Conservation (phyloP, 2,888 invertebrate species). For the Tipula unca region DNA sequence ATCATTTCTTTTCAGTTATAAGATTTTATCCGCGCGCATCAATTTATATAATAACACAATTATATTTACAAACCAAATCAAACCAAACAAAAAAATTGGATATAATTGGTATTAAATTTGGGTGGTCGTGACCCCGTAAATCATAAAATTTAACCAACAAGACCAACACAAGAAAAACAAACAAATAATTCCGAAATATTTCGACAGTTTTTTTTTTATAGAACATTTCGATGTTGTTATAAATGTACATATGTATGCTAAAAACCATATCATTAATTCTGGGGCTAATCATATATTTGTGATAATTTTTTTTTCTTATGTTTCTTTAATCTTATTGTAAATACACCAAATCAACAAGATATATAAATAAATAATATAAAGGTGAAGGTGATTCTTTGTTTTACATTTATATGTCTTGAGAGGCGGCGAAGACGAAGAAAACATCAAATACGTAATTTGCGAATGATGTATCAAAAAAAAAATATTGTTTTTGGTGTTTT, state of each 20-base stretch:
- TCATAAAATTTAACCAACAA: background rate
- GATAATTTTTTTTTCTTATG: background rate
- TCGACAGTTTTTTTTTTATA: background rate
- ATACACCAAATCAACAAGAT: background rate
- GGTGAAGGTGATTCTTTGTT: slow-evolving; percentile 14
- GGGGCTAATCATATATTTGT: slow-evolving; percentile 4
- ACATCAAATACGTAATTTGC: slow-evolving; percentile 14
- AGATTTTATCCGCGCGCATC: background rate
- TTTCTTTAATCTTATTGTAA: slow-evolving; percentile 14
- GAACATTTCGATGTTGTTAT: background rate
- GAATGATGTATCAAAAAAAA: background rate
- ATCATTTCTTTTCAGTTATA: background rate
- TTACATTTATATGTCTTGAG: background rate
- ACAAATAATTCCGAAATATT: background rate
- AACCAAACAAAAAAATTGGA: background rate
- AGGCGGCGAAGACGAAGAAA: background rate
- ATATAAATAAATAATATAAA: background rate
- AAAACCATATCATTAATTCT: slow-evolving; percentile 9
- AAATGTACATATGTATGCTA: background rate
- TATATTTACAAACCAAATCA: background rate
- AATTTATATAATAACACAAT: background rate
- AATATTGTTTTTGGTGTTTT: background rate
- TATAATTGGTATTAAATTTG: slow-evolving; percentile 10
- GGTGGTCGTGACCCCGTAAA: slow-evolving; percentile 18
- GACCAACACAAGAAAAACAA: background rate